Evolutionary conservation across 2,113 vertebrate genomes (phyloP), one percentile per base, ranked within the genome.

Genomic region (Australoheros scitulus): DNA sequence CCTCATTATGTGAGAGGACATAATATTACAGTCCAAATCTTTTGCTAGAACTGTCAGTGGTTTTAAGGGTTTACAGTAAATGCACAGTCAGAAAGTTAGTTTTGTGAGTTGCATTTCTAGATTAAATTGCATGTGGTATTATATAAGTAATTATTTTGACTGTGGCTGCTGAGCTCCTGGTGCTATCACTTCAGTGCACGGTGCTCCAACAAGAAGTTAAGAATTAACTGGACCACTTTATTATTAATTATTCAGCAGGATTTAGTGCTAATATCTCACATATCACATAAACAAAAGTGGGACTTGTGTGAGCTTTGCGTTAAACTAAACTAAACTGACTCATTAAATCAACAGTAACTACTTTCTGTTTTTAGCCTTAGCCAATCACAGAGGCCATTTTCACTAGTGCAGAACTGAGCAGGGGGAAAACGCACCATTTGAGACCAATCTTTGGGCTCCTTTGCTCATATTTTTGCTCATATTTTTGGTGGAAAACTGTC

Each of bases 171-270:
- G 68, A 72, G 47, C 26, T 72, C 11, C 18, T 55, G 47, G 11
- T 76, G 20, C 59, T 77, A 18, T 77, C 24, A 47, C 24, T 47
- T 72, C 38, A 64, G 74, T 56, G 34, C 41, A 41, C 50, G 57
- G 50, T 60, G 52, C 56, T 64, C 61, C 57, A 52, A 47, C 52
- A 78, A 70, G 76, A 63, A 68, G 61, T 55, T 56, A 57, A 76
- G 70, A 68, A 61, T 78, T 83, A 82, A 84, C 57, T 90, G 76
- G 81, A 87, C 77, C 84, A 77, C n/a, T 82, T 88, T 41, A 86
- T 86, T 79, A 86, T 86, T 79, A 86, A 90, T 86, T 77, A 86
- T 88, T 88, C n/a, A 90, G 52, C 26, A 76, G 17, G 57, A 63
- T 26, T 57, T n/a, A 61, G 32, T 14, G 41, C 55, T 63, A 60